These are phyloP conservation scores for Falco punctatus DNA, from an alignment of 2,113 vertebrate species.

Conservation along the genomic window DNA sequence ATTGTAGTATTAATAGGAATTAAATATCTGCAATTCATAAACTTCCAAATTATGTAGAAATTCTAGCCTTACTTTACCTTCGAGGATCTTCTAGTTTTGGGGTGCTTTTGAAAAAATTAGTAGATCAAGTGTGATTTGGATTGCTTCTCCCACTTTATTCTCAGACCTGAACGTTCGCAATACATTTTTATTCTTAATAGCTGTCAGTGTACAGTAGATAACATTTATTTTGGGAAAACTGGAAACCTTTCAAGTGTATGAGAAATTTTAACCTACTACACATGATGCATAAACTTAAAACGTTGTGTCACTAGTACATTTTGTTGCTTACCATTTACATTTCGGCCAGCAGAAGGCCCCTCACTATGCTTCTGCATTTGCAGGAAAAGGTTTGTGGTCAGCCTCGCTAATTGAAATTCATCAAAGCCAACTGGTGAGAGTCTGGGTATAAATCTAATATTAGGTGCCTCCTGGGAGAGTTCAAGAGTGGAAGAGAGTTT, in stretches of 20 bases:
- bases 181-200: slow-evolving; percentile 25
- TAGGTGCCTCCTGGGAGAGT: slow-evolving; percentile 31
- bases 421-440: slow-evolving; percentile 34
- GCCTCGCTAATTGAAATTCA: slow-evolving; percentile 15
- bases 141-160: slow-evolving; percentile 36
- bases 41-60: neutral
- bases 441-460: slow-evolving; percentile 32
- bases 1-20: neutral
- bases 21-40: neutral
- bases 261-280: slow-evolving; percentile 37
- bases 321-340: neutral
- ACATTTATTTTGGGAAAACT: slow-evolving; percentile 64
- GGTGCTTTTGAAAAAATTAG: neutral
- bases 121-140: neutral
- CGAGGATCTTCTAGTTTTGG: neutral
- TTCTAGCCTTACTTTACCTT: slow-evolving; percentile 21
- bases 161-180: neutral
- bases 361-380: neutral
- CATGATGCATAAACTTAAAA: slow-evolving; percentile 27
- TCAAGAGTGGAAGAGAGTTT: slow-evolving; percentile 49
- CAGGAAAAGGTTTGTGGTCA: slow-evolving; percentile 1
- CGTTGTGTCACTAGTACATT: slow-evolving; percentile 28
- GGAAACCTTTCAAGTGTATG: slow-evolving; percentile 49
- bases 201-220: neutral
- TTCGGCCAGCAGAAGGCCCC: slow-evolving; percentile 31